phyloP scores from a whole-genome alignment of 2,113 vertebrate genomes.

The Myotis yumanensis region DNA sequence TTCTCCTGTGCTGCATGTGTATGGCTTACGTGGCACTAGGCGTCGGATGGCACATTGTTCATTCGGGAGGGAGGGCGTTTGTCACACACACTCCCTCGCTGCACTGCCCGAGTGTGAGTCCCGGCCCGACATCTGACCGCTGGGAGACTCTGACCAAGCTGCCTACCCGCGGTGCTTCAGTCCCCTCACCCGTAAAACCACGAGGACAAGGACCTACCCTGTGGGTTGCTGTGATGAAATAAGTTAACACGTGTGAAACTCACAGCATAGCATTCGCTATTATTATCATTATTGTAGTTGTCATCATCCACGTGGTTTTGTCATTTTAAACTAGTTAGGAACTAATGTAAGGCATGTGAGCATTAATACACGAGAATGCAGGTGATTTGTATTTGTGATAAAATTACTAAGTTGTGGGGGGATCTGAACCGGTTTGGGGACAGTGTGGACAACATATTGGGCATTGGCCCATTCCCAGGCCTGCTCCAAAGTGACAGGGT shows the following conservation, averaged over 20 bases:
- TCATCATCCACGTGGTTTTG: neutral
- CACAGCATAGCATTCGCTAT: neutral
- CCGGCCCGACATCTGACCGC: neutral
- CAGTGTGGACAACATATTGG: neutral
- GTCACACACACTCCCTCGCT: neutral
- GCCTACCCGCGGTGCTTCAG: neutral
- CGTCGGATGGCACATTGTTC: neutral
- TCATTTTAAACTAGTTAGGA: neutral
- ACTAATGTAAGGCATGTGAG: neutral
- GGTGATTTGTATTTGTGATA: neutral
- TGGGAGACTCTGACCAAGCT: neutral
- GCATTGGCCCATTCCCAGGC: neutral
- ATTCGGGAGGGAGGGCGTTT: neutral
- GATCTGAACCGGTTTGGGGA: neutral
- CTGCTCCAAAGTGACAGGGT: neutral
- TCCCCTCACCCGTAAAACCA: too few species aligned
- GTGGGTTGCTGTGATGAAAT: neutral
- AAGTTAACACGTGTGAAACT: neutral
- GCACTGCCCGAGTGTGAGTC: neutral
- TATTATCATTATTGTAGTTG: neutral
- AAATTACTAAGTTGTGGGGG: neutral
- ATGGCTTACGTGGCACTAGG: neutral
- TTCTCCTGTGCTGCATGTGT: neutral
- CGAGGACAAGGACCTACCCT: too few species aligned
- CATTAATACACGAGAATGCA: neutral